A percentile compares a stretch with the other conserved stretches of the same genome.
These are phyloP conservation scores for Orthonychiurus folsomi DNA, from an alignment of 2,888 invertebrate species.

Conservation along the genomic window DNA sequence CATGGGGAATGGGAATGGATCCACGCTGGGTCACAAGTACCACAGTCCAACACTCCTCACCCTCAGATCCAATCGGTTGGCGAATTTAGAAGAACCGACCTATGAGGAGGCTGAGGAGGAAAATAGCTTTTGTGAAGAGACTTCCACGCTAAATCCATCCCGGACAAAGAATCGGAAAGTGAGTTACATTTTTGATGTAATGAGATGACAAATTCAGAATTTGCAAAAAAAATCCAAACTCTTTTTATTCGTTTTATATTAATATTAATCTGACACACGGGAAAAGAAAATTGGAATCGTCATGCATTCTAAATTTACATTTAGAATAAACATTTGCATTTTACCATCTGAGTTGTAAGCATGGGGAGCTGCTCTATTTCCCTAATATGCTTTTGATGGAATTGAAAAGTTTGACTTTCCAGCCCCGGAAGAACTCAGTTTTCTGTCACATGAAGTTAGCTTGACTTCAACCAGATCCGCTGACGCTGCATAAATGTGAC, in stretches of 20 bases:
- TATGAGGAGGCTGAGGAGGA: slow-evolving; percentile 1
- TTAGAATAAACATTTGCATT: background rate
- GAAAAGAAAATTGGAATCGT: background rate
- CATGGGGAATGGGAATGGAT: slow-evolving; percentile 11
- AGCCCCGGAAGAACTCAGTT: no score
- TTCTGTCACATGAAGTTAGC: no score
- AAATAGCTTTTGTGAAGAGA: slow-evolving; percentile 2
- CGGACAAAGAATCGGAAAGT: slow-evolving; percentile 11
- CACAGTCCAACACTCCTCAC: slow-evolving; percentile 29
- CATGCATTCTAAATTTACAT: background rate
- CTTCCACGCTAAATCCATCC: background rate
- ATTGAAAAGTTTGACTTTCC: background rate
- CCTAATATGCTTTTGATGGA: background rate
- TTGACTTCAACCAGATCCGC: no score
- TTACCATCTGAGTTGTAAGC: background rate
- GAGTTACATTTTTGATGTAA: background rate
- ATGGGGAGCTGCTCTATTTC: background rate
- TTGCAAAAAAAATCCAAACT: background rate
- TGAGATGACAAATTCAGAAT: background rate
- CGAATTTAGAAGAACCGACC: slow-evolving; percentile 18
- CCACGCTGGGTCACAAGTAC: slow-evolving; percentile 16
- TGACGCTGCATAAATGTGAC: no score
- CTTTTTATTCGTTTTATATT: slow-evolving; percentile 1
- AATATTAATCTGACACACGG: no score
- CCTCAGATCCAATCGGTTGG: slow-evolving; percentile 34